These are phyloP conservation scores for Halocynthia roretzi DNA, from an alignment of 23 tunicate species.

Conservation along the genomic window DNA sequence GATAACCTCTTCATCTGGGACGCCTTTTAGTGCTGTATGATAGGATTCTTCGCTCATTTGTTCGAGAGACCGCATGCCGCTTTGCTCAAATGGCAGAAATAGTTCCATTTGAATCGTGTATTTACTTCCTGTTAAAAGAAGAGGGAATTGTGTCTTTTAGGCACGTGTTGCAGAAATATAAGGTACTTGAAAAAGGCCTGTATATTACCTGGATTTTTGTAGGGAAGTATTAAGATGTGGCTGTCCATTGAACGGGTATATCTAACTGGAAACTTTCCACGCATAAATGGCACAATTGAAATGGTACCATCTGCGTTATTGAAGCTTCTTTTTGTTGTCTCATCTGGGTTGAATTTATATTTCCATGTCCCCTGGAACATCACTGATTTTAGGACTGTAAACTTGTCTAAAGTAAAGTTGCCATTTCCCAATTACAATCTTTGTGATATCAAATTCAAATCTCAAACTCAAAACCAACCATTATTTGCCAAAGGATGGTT, in stretches of 20 bases:
- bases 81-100: slow-evolving; percentile 10
- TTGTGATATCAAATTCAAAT: too few relatives aligned
- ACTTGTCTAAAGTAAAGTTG: neutral
- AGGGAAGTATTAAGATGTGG: slow-evolving; percentile 21
- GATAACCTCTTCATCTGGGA: neutral
- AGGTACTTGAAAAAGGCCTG: neutral
- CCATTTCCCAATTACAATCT: neutral
- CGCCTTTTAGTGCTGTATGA: neutral
- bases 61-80: neutral
- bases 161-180: neutral
- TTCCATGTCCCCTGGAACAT: slow-evolving; percentile 19
- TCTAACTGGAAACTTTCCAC: slow-evolving; percentile 1
- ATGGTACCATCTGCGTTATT: neutral
- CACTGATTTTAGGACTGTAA: neutral
- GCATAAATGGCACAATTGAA: slow-evolving; percentile 6
- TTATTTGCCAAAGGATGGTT: too few relatives aligned
- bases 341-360: neutral
- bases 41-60: slow-evolving; percentile 13
- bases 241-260: neutral
- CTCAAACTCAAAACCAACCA: too few relatives aligned
- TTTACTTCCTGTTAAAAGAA: neutral
- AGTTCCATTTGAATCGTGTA: slow-evolving; percentile 31
- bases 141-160: neutral
- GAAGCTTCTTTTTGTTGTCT: neutral
- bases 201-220: neutral